Conservation (phyloP, 2,113 vertebrate species). For the Sander vitreus region DNA sequence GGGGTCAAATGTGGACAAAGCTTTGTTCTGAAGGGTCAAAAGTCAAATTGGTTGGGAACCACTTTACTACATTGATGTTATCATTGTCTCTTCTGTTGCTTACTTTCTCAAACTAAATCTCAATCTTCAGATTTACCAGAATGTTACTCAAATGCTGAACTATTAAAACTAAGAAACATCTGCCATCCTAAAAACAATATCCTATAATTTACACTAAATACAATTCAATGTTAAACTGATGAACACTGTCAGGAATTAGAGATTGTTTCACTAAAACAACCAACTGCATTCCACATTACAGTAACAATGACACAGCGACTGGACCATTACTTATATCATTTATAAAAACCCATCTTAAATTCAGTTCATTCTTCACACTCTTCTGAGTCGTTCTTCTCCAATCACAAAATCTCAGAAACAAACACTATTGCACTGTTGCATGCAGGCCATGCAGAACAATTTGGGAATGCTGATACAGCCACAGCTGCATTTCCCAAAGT, state of each 20-base stretch:
- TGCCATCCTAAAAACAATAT: background rate
- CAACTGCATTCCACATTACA: background rate
- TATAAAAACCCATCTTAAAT: background rate
- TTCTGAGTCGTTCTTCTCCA: background rate
- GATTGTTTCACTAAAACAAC: background rate
- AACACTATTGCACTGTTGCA: background rate
- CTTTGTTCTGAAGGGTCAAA: background rate
- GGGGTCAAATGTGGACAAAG: background rate
- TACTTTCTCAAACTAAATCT: background rate
- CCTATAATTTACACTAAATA: background rate
- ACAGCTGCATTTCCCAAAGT: conserved; percentile 21
- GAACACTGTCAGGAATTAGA: background rate
- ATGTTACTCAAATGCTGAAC: background rate
- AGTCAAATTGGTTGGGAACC: background rate
- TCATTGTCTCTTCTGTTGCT: background rate
- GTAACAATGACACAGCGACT: background rate
- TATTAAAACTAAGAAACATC: background rate
- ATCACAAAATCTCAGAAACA: too few species aligned
- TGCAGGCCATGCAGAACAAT: conserved; percentile 4
- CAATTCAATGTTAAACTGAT: background rate
- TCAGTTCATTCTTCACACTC: background rate
- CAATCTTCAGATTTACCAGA: background rate
- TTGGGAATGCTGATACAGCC: conserved; percentile 13
- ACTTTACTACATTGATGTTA: background rate
- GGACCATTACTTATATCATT: background rate